phyloP scores from a whole-genome alignment of 2,888 invertebrate species.

The Agrotis exclamationis region DNA sequence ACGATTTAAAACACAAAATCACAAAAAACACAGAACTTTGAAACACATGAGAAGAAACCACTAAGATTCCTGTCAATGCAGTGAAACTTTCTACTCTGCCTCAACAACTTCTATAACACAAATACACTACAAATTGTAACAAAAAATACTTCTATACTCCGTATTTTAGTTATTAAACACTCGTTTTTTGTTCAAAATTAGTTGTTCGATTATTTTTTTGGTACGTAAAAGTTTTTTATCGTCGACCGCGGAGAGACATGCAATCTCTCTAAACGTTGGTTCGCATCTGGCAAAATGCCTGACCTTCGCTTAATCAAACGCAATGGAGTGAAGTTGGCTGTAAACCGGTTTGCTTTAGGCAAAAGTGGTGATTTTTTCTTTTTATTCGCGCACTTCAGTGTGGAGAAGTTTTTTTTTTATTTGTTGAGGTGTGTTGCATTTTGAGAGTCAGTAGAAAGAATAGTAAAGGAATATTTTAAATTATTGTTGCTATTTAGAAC shows the following conservation, averaged over 20 bases:
- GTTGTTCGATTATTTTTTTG: constrained; percentile 68
- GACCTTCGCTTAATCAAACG: constrained; percentile 86
- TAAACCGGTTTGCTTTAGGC: constrained; percentile 88
- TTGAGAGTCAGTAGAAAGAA: constrained; percentile 31
- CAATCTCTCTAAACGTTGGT: constrained; percentile 62
- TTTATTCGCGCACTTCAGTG: constrained; percentile 72
- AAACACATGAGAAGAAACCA: constrained; percentile 74
- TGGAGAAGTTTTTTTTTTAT: constrained; percentile 56
- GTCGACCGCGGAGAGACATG: constrained; percentile 66
- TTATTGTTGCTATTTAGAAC: not conserved
- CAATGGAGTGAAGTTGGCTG: constrained; percentile 83
- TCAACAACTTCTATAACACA: constrained; percentile 60
- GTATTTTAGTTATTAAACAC: constrained; percentile 36
- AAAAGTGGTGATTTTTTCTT: constrained; percentile 82
- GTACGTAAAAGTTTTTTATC: constrained; percentile 77
- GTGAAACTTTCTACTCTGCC: constrained; percentile 78
- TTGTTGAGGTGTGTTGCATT: constrained; percentile 39
- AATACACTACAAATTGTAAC: constrained; percentile 40
- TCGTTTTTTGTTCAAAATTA: constrained; percentile 54
- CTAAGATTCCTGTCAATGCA: constrained; percentile 78
- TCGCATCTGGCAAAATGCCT: constrained; percentile 78
- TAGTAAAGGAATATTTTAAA: not conserved
- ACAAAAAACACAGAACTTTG: constrained; percentile 79
- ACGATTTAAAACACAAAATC: constrained; percentile 74
- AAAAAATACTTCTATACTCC: constrained; percentile 37